Evolutionary conservation across 2,888 invertebrate species (phyloP), one percentile per base, ranked within the genome.

Genomic region (Gastracanthus pulcherrimus): DNA sequence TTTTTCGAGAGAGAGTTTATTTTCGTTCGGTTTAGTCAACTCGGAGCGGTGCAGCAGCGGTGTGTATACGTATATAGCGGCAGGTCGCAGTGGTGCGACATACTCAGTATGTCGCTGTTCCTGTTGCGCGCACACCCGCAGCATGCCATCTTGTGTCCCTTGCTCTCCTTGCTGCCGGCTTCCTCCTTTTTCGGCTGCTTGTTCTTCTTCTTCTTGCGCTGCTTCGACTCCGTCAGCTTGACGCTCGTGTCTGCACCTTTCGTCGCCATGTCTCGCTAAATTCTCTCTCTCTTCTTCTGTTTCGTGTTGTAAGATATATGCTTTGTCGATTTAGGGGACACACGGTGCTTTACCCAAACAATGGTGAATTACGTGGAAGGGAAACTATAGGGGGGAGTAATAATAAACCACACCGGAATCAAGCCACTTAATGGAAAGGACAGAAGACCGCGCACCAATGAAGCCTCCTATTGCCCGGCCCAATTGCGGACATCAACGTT

Each of bases 61-160:
- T 51, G 70, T 13, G 23, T 4, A 6, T 13, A 34, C 70, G 36
- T n/a, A n/a, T n/a, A 7, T 9, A 51, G 41, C 11, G 0, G 16
- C 62, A 26, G 23, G 16, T 9, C 19, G 26, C 36, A 29, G 23
- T 60, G 38, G 41, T 19, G 31, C n/a, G n/a, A 36, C 71, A 88
- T 91, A 91, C 91, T 88, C 85, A 89, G 85, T 78, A 89, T 84
- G 88, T 91, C 91, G 90, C 91, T 91, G 91, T 91, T 91, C 90
- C 91, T 90, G 88, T 88, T 90, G 84, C 89, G 87, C 81, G 75
- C 23, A 84, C 91, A 91, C 86, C 91, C 90, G 87, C 91, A 91
- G 86, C 91, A 91, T 48, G 89, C 84, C 86, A 91, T 87, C 86
- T 86, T 86, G 85, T 87, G 89, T 64, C 86, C 86, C 81, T 86